Evolutionary conservation across 2,888 invertebrate species (phyloP), one percentile per base, ranked within the genome.

Genomic region (Hirtodrosophila alboralis): DNA sequence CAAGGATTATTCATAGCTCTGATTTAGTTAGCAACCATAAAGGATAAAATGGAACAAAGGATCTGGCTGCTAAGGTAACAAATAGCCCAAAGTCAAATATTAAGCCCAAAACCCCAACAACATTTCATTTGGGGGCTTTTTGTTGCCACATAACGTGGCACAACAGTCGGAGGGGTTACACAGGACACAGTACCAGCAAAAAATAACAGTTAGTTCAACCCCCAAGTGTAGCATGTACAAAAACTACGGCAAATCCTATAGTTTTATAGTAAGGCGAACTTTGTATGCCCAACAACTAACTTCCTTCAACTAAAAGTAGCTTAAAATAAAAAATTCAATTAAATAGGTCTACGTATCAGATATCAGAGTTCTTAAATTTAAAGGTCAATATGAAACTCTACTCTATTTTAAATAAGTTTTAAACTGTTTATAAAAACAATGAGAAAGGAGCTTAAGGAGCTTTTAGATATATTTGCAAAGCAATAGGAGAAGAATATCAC

Each of bases 11-110:
- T 48, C 44, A 38, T 8, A 28, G 28, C 47, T 52, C 36, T 48
- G 43, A 53, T 57, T 57, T 40, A 51, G 41, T 49, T 51, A 43
- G 53, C 14, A 54, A 26, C 23, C 40, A 54, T 28, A 56, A 60
- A 38, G 31, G 14, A 12, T n/a, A n/a, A n/a, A n/a, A n/a, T n/a
- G 8, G 7, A 18, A 14, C 21, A 6, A 12, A 7, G 8, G 23
- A 9, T 14, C 2, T 5, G 6, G 7, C 34, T 28, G 8, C 18
- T 0, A 23, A 9, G 13, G 9, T 30, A 36, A 38, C 40, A 69
- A 70, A 70, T 21, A 58, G 68, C 69, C 68, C 13, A 40, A 75
- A 61, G 71, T 45, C 64, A 57, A 61, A 49, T 33, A 44, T 23
- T 31, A 34, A 48, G 9, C 36, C 6, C 23, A 47, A 12, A 16